Percentiles rank a stretch among this genome's conserved stretches.
These are phyloP conservation scores for Lycia hirtaria DNA, from an alignment of 2,888 invertebrate genomes.

Conservation along the genomic window DNA sequence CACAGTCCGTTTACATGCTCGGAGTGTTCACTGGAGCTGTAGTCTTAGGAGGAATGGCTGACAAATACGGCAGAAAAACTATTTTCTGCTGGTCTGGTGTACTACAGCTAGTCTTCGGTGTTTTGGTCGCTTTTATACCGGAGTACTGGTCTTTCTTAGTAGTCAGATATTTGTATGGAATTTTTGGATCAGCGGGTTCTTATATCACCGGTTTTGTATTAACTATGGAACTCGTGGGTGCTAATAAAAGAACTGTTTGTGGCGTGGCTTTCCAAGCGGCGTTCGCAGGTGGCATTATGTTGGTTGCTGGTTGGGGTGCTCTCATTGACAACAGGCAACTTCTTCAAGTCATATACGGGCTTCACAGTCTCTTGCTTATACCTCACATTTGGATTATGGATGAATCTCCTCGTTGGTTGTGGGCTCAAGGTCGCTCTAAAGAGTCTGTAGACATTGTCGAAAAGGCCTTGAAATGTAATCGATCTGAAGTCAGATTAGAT, in stretches of 20 bases:
- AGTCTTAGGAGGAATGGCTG: slow-evolving; percentile 92
- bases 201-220: slow-evolving; percentile 89
- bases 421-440: slow-evolving; percentile 91
- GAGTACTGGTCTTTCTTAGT: slow-evolving; percentile 90
- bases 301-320: slow-evolving; percentile 93
- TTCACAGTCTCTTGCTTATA: slow-evolving; percentile 89
- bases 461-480: slow-evolving; percentile 91
- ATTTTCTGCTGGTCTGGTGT: slow-evolving; percentile 93
- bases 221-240: slow-evolving; percentile 93
- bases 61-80: slow-evolving; percentile 92
- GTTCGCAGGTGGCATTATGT: slow-evolving; percentile 92
- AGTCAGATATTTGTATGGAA: slow-evolving; percentile 89
- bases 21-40: slow-evolving; percentile 95
- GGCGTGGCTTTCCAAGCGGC: slow-evolving; percentile 92
- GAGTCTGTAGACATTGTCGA: slow-evolving; percentile 91
- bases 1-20: slow-evolving; percentile 92
- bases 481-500: slow-evolving; percentile 86
- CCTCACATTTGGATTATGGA: slow-evolving; percentile 96
- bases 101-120: slow-evolving; percentile 89
- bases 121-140: slow-evolving; percentile 91
- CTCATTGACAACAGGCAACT: slow-evolving; percentile 89
- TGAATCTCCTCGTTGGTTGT: slow-evolving; percentile 95
- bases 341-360: slow-evolving; percentile 92
- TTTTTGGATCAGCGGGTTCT: slow-evolving; percentile 93
- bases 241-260: slow-evolving; percentile 91